Percentiles rank a stretch among this genome's conserved stretches.
These are phyloP conservation scores for Heterodera carotae DNA, from an alignment of 1,140 invertebrate species.

Conservation along the genomic window DNA sequence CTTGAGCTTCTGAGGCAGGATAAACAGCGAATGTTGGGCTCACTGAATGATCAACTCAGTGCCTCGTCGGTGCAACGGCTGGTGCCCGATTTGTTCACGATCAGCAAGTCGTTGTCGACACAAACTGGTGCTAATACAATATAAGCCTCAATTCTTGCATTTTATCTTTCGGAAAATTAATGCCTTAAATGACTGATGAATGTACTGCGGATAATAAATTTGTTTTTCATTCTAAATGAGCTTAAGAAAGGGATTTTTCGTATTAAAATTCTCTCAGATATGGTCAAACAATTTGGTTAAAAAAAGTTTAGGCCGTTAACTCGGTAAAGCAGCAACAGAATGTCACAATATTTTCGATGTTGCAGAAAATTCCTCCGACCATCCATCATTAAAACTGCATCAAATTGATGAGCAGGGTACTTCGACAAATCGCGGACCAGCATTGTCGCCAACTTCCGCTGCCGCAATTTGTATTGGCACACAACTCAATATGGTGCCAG, in stretches of 20 bases:
- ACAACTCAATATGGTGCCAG: conserved; percentile 22
- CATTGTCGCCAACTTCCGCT: neutral
- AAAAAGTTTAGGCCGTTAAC: too few relatives aligned
- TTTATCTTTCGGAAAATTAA: too few relatives aligned
- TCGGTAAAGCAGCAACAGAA: too few relatives aligned
- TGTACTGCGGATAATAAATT: neutral
- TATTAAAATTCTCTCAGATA: too few relatives aligned
- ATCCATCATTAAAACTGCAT: neutral
- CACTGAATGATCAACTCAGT: conserved; percentile 16
- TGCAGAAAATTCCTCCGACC: neutral
- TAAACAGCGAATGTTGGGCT: conserved; percentile 73
- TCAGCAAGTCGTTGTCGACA: too few relatives aligned
- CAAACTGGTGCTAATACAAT: too few relatives aligned
- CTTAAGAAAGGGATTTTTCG: too few relatives aligned
- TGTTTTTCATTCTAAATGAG: too few relatives aligned
- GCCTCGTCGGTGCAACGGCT: conserved; percentile 31
- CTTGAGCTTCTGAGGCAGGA: conserved; percentile 66
- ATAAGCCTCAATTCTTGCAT: too few relatives aligned
- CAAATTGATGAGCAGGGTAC: neutral
- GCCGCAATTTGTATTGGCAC: neutral
- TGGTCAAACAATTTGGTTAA: too few relatives aligned
- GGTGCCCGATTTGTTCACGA: conserved; percentile 53
- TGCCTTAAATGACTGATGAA: neutral
- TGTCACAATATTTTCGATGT: neutral
- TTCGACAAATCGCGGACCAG: neutral